These are phyloP conservation scores for Sinodicranocentrus sp. DNA, from an alignment of 2,888 invertebrate species.

Conservation along the genomic window DNA sequence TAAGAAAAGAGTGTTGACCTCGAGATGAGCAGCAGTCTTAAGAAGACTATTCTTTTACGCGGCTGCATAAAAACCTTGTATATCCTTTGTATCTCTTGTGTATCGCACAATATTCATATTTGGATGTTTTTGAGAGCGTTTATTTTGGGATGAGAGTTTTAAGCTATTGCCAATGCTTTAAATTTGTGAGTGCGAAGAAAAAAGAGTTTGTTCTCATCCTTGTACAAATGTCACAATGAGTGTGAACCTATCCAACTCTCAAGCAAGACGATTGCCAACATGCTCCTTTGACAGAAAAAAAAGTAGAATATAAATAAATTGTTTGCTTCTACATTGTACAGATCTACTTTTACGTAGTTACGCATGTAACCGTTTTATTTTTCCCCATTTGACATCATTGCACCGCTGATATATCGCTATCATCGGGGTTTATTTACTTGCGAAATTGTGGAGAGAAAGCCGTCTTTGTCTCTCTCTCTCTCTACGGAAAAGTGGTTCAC, in stretches of 20 bases:
- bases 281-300: neutral
- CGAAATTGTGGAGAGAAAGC: slow-evolving; percentile 12
- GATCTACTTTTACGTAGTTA: neutral
- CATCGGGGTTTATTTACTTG: neutral
- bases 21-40: slow-evolving; percentile 27
- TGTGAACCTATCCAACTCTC: slow-evolving; percentile 21
- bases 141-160: slow-evolving; percentile 40
- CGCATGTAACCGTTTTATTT: neutral
- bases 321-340: neutral
- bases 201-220: neutral
- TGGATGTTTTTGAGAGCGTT: slow-evolving; percentile 43
- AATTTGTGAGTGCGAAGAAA: slow-evolving; percentile 12
- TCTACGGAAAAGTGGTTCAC: slow-evolving; percentile 5
- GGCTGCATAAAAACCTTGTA: neutral
- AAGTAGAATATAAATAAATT: slow-evolving; percentile 15
- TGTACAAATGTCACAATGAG: slow-evolving; percentile 18
- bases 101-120: slow-evolving; percentile 25
- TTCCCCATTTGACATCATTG: neutral
- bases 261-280: slow-evolving; percentile 7
- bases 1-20: slow-evolving; percentile 53
- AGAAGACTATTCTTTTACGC: neutral
- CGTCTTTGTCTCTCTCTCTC: neutral
- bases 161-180: slow-evolving; percentile 29
- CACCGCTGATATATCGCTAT: neutral
- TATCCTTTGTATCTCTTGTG: too few species aligned